phyloP scores from a whole-genome alignment of 1,140 invertebrate species.

The Nymphalis io region DNA sequence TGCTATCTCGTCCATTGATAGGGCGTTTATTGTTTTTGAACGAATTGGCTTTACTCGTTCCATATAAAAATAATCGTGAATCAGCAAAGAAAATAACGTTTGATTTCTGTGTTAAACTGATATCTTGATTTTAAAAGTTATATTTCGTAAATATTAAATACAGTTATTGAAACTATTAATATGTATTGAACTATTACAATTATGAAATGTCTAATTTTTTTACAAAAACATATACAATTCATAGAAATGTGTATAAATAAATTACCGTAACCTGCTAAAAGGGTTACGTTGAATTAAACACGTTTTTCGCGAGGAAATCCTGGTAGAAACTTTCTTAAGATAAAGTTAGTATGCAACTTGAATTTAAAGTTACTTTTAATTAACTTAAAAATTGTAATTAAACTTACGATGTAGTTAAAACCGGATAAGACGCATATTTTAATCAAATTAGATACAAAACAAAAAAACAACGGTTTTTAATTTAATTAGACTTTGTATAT shows the following conservation, averaged over 20 bases:
- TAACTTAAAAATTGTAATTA: conserved; percentile 14
- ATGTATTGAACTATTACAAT: no score
- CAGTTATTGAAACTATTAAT: no score
- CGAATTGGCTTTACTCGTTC: conserved; percentile 5
- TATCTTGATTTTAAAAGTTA: no score
- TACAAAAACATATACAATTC: no score
- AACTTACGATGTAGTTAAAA: background rate
- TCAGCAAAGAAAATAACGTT: background rate
- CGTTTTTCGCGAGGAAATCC: conserved; percentile 6
- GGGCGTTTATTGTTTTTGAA: conserved; percentile 30
- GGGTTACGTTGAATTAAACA: background rate
- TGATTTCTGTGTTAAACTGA: no score
- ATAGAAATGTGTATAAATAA: background rate
- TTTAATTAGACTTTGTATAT: no score
- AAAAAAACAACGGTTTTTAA: no score
- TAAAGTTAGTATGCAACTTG: conserved; percentile 4
- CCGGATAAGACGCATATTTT: background rate
- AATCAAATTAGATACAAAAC: background rate
- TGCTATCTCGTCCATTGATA: conserved; percentile 20
- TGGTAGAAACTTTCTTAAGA: conserved; percentile 7
- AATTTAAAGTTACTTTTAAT: conserved; percentile 13
- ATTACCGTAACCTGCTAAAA: background rate
- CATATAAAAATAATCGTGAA: conserved; percentile 1
- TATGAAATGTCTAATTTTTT: no score
- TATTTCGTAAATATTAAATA: no score